phyloP scores from a whole-genome alignment of 2,113 vertebrate species.

The Chroicocephalus ridibundus region DNA sequence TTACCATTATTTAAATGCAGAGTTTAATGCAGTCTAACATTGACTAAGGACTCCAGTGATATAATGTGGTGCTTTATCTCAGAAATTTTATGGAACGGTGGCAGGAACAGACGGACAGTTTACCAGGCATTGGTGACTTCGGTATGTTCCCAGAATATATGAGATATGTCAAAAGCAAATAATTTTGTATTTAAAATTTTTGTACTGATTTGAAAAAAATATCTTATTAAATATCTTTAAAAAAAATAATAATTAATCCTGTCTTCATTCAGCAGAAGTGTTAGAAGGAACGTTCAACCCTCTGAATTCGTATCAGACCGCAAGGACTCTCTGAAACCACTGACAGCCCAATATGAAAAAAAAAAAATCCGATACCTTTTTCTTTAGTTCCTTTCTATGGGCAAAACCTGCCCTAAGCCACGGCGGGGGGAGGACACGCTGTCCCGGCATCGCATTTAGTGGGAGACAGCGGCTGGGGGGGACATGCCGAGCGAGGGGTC shows the following conservation, averaged over 20 bases:
- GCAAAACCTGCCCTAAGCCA: neutral
- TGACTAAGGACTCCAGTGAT: constrained; percentile 66
- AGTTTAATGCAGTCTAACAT: constrained; percentile 73
- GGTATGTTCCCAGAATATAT: constrained; percentile 68
- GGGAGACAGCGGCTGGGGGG: no score
- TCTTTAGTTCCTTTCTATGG: neutral
- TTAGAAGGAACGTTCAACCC: neutral
- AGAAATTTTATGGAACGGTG: constrained; percentile 66
- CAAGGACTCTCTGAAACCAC: neutral
- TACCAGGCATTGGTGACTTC: constrained; percentile 65
- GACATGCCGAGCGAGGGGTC: rapidly evolving
- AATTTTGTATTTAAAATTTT: constrained; percentile 85
- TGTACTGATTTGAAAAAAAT: constrained; percentile 80
- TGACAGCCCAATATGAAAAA: rapidly evolving
- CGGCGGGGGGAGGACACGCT: rapidly evolving
- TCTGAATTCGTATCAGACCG: neutral
- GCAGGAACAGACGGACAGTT: constrained; percentile 61
- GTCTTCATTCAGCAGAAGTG: constrained; percentile 16
- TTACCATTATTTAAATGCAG: constrained; percentile 77
- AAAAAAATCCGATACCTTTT: neutral
- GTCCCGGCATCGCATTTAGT: rapidly evolving
- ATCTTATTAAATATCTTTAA: constrained; percentile 81
- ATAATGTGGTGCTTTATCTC: constrained; percentile 66
- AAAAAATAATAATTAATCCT: constrained; percentile 32
- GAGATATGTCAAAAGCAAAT: constrained; percentile 76